These are phyloP conservation scores for Silurus aristotelis DNA, from an alignment of 2,797 vertebrate genomes.

Conservation along the genomic window DNA sequence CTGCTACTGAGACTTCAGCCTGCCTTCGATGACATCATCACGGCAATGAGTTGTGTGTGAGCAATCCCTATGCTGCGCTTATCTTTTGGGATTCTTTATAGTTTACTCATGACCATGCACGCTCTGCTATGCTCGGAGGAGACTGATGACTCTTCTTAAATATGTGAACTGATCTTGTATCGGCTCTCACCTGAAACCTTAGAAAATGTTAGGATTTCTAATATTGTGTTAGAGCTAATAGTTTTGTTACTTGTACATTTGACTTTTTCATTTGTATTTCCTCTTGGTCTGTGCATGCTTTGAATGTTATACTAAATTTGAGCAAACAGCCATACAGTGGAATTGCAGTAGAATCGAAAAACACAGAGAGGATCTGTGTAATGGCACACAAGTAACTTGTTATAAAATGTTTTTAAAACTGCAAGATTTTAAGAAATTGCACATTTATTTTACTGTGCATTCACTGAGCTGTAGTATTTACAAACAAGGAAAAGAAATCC, in stretches of 20 bases:
- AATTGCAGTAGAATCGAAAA: background rate
- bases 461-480: background rate
- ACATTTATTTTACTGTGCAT: background rate
- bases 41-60: background rate
- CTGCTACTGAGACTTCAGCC: constrained; percentile 27
- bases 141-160: background rate
- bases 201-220: background rate
- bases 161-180: background rate
- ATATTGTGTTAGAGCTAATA: background rate
- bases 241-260: background rate
- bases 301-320: background rate
- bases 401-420: background rate
- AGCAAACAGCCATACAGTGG: background rate
- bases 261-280: background rate
- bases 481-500: background rate
- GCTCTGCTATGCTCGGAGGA: background rate
- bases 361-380: constrained; percentile 2
- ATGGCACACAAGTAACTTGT: background rate
- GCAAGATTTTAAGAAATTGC: background rate
- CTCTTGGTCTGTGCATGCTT: background rate
- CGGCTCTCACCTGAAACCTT: background rate
- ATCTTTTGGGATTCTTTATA: background rate
- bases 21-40: constrained; percentile 28
- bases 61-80: constrained; percentile 1
- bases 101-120: background rate